Conservation (phyloP, 2,888 invertebrate genomes). For the Neuroscelio doddi region DNA sequence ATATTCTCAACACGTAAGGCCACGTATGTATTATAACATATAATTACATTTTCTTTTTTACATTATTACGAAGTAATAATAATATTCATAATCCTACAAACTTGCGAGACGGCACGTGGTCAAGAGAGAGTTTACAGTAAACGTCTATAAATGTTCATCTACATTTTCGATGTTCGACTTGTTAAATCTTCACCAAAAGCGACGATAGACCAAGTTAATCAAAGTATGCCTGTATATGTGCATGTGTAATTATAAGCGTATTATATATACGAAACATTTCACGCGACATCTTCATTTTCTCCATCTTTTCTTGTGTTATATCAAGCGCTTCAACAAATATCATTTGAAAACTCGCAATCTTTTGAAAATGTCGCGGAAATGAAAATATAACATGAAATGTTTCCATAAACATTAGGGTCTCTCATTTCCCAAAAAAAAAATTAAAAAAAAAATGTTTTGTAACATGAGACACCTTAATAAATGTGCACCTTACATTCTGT, state of each 20-base stretch:
- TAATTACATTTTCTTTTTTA: slow-evolving; percentile 57
- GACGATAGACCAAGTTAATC: slow-evolving; percentile 13
- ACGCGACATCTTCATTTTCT: too few relatives aligned
- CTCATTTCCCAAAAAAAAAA: too few relatives aligned
- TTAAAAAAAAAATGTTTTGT: too few relatives aligned
- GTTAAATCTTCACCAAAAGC: slow-evolving; percentile 18
- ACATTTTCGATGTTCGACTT: slow-evolving; percentile 10
- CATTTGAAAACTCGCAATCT: too few relatives aligned
- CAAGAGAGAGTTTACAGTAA: slow-evolving; percentile 7
- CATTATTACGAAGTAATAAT: slow-evolving; percentile 49
- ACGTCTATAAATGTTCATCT: slow-evolving; percentile 9
- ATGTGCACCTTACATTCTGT: slow-evolving; percentile 46
- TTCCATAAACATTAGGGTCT: too few relatives aligned
- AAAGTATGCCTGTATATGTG: slow-evolving; percentile 27
- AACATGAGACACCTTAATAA: background rate
- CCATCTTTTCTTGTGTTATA: too few relatives aligned
- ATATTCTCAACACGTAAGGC: slow-evolving; percentile 60
- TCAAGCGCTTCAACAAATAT: too few relatives aligned
- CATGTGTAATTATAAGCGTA: background rate
- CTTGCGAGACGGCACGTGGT: slow-evolving; percentile 11
- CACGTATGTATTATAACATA: slow-evolving; percentile 59
- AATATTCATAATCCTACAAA: slow-evolving; percentile 23
- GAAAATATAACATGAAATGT: too few relatives aligned
- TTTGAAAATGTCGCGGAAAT: too few relatives aligned
- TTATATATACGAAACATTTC: slow-evolving; percentile 29